A percentile compares a stretch with the other conserved stretches of the same genome.
Evolutionary conservation across 1,140 invertebrate genomes (phyloP).

Genomic region (Bombus breviceps): DNA sequence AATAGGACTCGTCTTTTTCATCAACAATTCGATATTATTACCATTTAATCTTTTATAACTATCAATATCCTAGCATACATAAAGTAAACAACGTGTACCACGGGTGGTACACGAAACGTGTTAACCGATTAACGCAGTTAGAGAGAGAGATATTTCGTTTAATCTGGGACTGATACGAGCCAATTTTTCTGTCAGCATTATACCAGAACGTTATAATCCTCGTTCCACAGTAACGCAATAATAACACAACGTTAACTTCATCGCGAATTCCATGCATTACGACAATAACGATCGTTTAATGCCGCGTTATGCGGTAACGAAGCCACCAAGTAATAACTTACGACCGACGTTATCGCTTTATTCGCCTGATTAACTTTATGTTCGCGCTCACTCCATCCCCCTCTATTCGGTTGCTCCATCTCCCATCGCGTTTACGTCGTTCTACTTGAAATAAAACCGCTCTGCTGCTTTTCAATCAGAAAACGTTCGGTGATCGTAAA

Average conservation of each 20-base stretch:
- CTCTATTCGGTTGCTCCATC: background rate
- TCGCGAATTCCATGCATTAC: constrained; percentile 12
- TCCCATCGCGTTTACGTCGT: background rate
- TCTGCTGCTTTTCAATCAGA: constrained; percentile 17
- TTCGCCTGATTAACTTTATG: constrained; percentile 75
- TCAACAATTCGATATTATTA: no score
- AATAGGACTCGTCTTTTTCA: no score
- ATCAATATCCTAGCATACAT: background rate
- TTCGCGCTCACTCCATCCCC: background rate
- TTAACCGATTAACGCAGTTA: background rate
- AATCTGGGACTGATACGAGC: background rate
- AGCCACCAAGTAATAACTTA: constrained; percentile 57
- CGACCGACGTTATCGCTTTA: constrained; percentile 69
- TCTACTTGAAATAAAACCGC: constrained; percentile 15
- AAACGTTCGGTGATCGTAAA: constrained; percentile 28
- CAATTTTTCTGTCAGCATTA: constrained; percentile 12
- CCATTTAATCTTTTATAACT: background rate
- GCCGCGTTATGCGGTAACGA: constrained; percentile 40
- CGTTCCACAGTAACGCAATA: background rate
- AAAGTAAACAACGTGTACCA: background rate
- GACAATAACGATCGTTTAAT: constrained; percentile 32
- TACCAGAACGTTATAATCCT: background rate
- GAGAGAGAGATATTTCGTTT: background rate
- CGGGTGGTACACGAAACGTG: no score
- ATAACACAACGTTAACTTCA: constrained; percentile 27